Evolutionary conservation across 2,888 invertebrate species (phyloP).

Genomic region (Aporophyla nigra): DNA sequence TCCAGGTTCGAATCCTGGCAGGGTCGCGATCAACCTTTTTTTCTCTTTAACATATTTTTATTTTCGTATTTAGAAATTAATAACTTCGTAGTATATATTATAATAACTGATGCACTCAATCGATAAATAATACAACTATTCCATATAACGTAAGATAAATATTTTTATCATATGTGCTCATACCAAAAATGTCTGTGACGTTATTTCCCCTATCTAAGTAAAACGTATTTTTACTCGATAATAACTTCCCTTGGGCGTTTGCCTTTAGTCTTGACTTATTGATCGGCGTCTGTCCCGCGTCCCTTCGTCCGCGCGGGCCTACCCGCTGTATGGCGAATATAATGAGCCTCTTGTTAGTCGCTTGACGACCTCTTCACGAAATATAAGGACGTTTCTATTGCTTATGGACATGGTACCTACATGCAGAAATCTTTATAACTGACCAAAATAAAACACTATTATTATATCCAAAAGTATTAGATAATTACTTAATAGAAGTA

Average conservation of each 20-base stretch:
- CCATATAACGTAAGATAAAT: neutral
- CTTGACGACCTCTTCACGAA: slow-evolving; percentile 1
- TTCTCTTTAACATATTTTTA: neutral
- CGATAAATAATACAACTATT: neutral
- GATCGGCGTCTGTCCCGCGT: slow-evolving; percentile 52
- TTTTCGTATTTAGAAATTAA: neutral
- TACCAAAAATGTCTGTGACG: neutral
- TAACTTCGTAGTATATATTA: too few relatives aligned
- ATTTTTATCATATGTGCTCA: neutral
- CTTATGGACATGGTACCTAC: neutral
- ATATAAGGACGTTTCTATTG: neutral
- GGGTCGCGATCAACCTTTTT: slow-evolving; percentile 79
- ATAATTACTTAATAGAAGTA: too few relatives aligned
- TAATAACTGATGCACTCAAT: neutral
- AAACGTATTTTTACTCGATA: neutral
- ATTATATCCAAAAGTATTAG: neutral
- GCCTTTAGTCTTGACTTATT: slow-evolving; percentile 64
- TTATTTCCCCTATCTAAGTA: neutral
- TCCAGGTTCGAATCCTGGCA: slow-evolving; percentile 93
- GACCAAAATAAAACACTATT: neutral
- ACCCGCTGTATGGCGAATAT: slow-evolving; percentile 1
- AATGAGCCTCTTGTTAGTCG: slow-evolving; percentile 46
- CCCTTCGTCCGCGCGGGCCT: slow-evolving; percentile 40
- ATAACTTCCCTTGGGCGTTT: neutral
- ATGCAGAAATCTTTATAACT: neutral